Percentiles rank a stretch among this genome's conserved stretches.
Conservation (phyloP, 2,797 vertebrate species). For the Lophius americanus region DNA sequence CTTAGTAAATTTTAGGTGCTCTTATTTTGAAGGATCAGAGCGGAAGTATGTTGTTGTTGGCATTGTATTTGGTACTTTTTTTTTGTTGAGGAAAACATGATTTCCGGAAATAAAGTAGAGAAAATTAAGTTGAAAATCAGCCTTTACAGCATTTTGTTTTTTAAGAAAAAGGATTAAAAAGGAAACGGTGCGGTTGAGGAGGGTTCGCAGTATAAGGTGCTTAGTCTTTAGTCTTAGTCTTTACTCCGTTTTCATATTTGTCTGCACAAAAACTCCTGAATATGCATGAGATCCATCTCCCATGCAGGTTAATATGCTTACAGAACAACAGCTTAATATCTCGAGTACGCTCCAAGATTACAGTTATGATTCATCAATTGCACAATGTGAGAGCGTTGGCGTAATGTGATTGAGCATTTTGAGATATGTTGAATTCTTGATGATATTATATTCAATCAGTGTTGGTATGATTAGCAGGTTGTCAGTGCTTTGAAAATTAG, state of each 20-base stretch:
- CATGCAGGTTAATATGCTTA: slow-evolving; percentile 49
- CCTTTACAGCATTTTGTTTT: too few species aligned
- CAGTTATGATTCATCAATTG: slow-evolving; percentile 1
- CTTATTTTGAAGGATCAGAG: too few species aligned
- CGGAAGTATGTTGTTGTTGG: too few species aligned
- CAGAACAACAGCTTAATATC: slow-evolving; percentile 24
- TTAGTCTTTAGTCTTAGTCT: too few species aligned
- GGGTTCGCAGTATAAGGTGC: slow-evolving; percentile 6
- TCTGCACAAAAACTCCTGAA: slow-evolving; percentile 37
- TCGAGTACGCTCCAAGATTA: slow-evolving; percentile 13
- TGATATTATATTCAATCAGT: slow-evolving; percentile 39
- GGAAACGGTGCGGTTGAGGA: slow-evolving; percentile 4
- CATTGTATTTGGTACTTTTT: too few species aligned
- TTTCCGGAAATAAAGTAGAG: too few species aligned
- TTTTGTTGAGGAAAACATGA: too few species aligned
- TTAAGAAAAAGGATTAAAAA: too few species aligned
- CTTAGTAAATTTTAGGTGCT: too few species aligned
- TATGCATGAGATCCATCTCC: slow-evolving; percentile 62
- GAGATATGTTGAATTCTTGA: slow-evolving; percentile 18
- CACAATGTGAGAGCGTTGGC: background rate
- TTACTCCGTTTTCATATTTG: too few species aligned
- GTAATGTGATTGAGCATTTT: slow-evolving; percentile 22
- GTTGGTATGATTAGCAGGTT: slow-evolving; percentile 31
- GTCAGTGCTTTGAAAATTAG: slow-evolving; percentile 42
- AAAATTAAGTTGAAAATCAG: too few species aligned